A percentile compares a stretch with the other conserved stretches of the same genome.
These are phyloP conservation scores for Schizopygopsis malacanthus DNA, from an alignment of 2,797 vertebrate species.

Conservation along the genomic window DNA sequence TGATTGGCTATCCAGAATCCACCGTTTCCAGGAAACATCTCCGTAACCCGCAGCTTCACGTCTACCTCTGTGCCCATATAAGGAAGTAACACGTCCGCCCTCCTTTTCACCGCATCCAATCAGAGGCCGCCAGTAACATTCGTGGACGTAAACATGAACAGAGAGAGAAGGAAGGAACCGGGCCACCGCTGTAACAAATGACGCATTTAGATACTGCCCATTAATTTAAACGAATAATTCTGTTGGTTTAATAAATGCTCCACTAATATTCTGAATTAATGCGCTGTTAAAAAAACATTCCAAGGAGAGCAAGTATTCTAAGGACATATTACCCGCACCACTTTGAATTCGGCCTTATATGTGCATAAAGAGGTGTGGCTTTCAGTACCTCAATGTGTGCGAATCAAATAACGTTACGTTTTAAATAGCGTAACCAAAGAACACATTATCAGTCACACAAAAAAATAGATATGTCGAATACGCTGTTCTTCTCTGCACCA, in stretches of 20 bases:
- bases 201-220: slow-evolving; percentile 7
- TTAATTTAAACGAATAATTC: neutral
- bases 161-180: slow-evolving; percentile 65
- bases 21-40: slow-evolving; percentile 74
- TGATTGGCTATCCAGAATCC: slow-evolving; percentile 75
- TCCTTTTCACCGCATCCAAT: slow-evolving; percentile 72
- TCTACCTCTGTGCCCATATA: slow-evolving; percentile 79
- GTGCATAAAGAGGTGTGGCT: slow-evolving; percentile 22
- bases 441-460: neutral
- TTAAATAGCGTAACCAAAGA: neutral
- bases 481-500: neutral
- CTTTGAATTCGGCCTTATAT: neutral
- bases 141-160: slow-evolving; percentile 78
- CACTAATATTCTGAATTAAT: neutral
- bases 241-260: neutral
- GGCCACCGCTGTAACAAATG: slow-evolving; percentile 48
- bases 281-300: neutral
- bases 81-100: slow-evolving; percentile 75
- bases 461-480: neutral
- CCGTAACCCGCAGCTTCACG: slow-evolving; percentile 57
- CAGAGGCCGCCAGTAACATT: slow-evolving; percentile 70
- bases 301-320: neutral
- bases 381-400: neutral
- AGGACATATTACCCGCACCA: neutral
- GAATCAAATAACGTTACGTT: neutral